Evolutionary conservation across 2,113 vertebrate genomes (phyloP).

Genomic region (Urocynchramus pylzowi): DNA sequence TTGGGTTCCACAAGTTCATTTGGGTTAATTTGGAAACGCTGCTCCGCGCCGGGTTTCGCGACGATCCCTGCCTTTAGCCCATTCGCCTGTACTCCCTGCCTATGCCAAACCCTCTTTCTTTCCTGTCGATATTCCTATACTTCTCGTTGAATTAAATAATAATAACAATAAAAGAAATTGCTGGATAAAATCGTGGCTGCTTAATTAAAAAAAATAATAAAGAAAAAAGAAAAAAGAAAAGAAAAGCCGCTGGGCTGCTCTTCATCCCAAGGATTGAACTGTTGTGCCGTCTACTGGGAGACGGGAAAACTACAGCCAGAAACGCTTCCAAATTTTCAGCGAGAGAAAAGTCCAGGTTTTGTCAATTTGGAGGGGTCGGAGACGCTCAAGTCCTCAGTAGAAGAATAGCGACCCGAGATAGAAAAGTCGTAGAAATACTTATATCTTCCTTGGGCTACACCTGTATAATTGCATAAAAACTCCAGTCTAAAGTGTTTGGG

Average conservation of each 20-base stretch:
- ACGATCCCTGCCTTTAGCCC: background rate
- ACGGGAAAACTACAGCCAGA: conserved; percentile 68
- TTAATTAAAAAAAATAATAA: conserved; percentile 27
- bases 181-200: background rate
- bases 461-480: background rate
- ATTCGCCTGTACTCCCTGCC: background rate
- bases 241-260: background rate
- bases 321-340: background rate
- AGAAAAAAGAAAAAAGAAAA: background rate
- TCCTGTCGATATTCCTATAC: background rate
- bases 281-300: conserved; percentile 92
- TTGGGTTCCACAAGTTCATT: background rate
- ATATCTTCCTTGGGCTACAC: background rate
- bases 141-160: background rate
- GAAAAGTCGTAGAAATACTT: background rate
- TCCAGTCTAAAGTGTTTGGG: background rate
- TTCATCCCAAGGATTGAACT: conserved; percentile 79
- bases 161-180: background rate
- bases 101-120: background rate
- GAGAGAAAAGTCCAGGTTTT: background rate
- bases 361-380: background rate
- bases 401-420: background rate
- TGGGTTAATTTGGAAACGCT: background rate
- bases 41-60: background rate
- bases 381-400: background rate